phyloP scores from a whole-genome alignment of 2,888 invertebrate genomes.

The Lamproptera curius region DNA sequence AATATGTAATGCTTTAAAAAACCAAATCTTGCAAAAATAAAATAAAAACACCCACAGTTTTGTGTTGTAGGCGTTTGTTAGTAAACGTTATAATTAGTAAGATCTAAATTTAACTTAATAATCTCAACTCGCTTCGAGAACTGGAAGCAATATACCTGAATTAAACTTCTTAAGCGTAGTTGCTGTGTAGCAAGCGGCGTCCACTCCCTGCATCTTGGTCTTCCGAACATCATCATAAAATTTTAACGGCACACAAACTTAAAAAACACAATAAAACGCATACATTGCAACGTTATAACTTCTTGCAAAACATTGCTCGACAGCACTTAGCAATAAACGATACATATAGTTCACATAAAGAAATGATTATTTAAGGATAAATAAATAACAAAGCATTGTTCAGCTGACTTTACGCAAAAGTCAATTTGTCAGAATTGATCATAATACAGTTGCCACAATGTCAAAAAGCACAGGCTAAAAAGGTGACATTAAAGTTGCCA shows the following conservation, averaged over 20 bases:
- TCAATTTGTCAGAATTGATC: constrained; percentile 14
- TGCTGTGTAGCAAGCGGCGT: constrained; percentile 91
- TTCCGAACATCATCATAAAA: constrained; percentile 60
- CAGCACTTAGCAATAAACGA: background rate
- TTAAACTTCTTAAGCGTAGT: constrained; percentile 87
- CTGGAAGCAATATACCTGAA: constrained; percentile 75
- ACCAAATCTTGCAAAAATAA: background rate
- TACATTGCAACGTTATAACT: constrained; percentile 16
- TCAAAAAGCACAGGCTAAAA: background rate
- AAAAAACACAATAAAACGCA: constrained; percentile 16
- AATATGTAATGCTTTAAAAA: no score
- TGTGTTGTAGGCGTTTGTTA: constrained; percentile 53
- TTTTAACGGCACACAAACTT: constrained; percentile 38
- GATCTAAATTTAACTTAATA: no score
- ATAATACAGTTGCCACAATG: constrained; percentile 8
- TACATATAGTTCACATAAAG: background rate
- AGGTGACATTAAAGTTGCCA: background rate
- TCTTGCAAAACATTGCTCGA: background rate
- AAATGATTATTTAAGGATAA: constrained; percentile 28
- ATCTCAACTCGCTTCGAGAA: no score
- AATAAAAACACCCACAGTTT: constrained; percentile 11
- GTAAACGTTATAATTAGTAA: constrained; percentile 37
- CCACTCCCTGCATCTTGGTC: constrained; percentile 87
- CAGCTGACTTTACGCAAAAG: constrained; percentile 33
- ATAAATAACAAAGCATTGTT: constrained; percentile 51